Conservation (phyloP, 2,888 invertebrate species). For the Pinctada fucata region DNA sequence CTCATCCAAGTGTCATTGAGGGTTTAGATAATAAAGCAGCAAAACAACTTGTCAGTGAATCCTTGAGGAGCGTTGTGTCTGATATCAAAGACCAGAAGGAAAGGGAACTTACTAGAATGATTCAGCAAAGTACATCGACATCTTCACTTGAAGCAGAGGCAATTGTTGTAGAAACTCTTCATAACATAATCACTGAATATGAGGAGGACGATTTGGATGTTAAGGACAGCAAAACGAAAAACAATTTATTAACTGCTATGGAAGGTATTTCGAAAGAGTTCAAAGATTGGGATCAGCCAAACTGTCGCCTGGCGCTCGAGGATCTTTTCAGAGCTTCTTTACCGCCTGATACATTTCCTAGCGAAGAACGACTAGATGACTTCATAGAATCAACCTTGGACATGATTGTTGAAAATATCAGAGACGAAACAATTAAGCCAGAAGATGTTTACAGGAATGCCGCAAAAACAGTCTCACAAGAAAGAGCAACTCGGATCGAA, state of each 20-base stretch:
- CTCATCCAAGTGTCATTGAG: neutral
- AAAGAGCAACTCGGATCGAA: neutral
- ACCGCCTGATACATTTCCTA: neutral
- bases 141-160: constrained; percentile 36
- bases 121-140: constrained; percentile 26
- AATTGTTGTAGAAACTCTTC: constrained; percentile 31
- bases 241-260: constrained; percentile 19
- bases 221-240: constrained; percentile 13
- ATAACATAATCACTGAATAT: constrained; percentile 26
- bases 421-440: constrained; percentile 21
- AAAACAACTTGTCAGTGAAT: constrained; percentile 17
- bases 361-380: neutral
- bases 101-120: neutral
- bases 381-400: constrained; percentile 29
- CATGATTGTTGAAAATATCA: constrained; percentile 28
- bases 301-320: constrained; percentile 1
- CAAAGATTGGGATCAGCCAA: neutral
- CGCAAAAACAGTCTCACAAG: neutral
- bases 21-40: constrained; percentile 16
- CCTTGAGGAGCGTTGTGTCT: constrained; percentile 22
- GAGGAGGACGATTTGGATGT: neutral
- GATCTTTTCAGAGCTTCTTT: constrained; percentile 17
- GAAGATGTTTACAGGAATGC: constrained; percentile 8
- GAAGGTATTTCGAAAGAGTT: constrained; percentile 24
- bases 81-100: constrained; percentile 11